Evolutionary conservation across 2,888 invertebrate species (phyloP), one percentile per base, ranked within the genome.

Genomic region (Ochropacha duplaris): DNA sequence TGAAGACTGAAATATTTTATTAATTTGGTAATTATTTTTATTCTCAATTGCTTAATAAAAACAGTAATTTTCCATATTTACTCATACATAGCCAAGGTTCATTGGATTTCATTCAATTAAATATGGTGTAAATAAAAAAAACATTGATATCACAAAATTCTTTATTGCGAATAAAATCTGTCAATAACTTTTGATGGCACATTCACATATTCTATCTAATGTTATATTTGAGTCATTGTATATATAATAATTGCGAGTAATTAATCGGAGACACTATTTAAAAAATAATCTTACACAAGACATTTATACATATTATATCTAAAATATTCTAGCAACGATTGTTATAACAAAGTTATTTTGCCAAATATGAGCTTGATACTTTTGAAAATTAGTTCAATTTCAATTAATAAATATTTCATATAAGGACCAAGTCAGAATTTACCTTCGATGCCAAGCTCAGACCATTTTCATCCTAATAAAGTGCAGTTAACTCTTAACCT

Each of bases 401-500:
- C 12, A n/a, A 36, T n/a, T 4, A 36, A 5, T 34, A 14, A 34
- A 14, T n/a, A 36, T 4, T 36, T n/a, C 19, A 9, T 6, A 39
- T 8, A 9, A 5, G 6, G 16, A 6, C 11, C 39, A 16, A 16
- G 39, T 39, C 16, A 8, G 16, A 19, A 44, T 44, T 39, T 44
- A 9, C n/a, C 19, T 5, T 44, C 44, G 8, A 6, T 16, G 24
- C 12, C n/a, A 22, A 49, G 5, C 50, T 50, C 39, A 54, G 52
- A 12, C 31, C 2, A 31, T 31, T 31, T 31, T 31, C 2, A 3
- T 6, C 31, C 6, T 31, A 31, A 31, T 31, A 31, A 11, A 12
- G 12, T 12, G 39, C 56, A 55, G 28, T 36, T 57, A 57, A 36
- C 54, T 62, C 56, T 62, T 60, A 62, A 54, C 39, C 50, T 39